A percentile compares a stretch with the other conserved stretches of the same genome.
Conservation (phyloP, 2,888 invertebrate species). For the Diarsia brunnea region DNA sequence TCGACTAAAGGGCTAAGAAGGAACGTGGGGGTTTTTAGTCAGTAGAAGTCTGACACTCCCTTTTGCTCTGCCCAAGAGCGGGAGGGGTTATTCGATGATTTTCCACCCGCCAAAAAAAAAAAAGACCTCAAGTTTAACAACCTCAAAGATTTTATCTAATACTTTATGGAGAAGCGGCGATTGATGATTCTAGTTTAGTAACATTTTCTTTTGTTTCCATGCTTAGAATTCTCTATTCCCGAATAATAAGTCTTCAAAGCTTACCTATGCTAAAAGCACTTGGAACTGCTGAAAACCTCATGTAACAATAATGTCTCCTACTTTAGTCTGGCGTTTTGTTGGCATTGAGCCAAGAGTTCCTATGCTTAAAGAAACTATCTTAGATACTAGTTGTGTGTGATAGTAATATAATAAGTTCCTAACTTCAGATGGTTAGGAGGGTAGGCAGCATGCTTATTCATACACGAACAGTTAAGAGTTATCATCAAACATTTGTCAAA, state of each 20-base stretch:
- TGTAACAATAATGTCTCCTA: conserved; percentile 57
- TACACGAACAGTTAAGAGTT: background rate
- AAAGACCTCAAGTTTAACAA: no score
- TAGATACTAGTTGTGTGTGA: conserved; percentile 11
- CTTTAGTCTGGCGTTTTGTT: conserved; percentile 45
- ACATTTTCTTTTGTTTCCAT: background rate
- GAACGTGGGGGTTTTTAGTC: no score
- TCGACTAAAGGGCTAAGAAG: no score
- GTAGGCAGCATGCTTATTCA: background rate
- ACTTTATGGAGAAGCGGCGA: no score
- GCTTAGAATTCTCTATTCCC: background rate
- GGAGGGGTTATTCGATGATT: no score
- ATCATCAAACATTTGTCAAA: background rate
- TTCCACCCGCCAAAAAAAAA: no score
- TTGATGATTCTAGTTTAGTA: background rate
- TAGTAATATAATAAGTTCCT: conserved; percentile 21
- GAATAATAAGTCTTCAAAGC: conserved; percentile 14
- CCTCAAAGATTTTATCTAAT: no score
- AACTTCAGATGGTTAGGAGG: background rate
- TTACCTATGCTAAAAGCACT: conserved; percentile 49
- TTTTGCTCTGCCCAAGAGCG: no score
- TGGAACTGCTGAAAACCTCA: conserved; percentile 48
- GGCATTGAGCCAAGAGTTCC: conserved; percentile 42
- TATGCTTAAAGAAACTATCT: conserved; percentile 53
- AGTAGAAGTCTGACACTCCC: no score